Conservation (phyloP, 1,140 invertebrate species). For the Nephotettix cincticeps region DNA sequence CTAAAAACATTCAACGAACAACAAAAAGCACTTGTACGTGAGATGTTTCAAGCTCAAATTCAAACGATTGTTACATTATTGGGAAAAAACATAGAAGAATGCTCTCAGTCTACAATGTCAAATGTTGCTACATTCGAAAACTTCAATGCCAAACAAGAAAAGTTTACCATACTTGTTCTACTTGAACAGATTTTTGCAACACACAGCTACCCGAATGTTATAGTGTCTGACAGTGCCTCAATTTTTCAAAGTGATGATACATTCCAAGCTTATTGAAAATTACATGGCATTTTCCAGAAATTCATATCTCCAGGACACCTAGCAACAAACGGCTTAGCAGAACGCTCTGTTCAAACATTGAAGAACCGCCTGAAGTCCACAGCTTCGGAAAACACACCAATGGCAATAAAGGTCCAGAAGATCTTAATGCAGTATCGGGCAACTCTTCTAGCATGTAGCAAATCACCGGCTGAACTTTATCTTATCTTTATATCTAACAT, state of each 20-base stretch:
- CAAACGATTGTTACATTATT: no score
- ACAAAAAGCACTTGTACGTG: no score
- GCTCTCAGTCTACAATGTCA: no score
- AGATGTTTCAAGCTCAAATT: no score
- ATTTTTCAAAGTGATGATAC: slow-evolving; percentile 33
- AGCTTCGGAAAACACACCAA: slow-evolving; percentile 30
- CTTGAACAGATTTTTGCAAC: neutral
- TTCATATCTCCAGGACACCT: slow-evolving; percentile 40
- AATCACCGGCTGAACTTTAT: slow-evolving; percentile 11
- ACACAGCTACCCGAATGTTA: neutral
- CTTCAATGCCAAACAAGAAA: neutral
- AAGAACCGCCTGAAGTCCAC: slow-evolving; percentile 39
- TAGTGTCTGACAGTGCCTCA: slow-evolving; percentile 26
- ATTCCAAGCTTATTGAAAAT: slow-evolving; percentile 38
- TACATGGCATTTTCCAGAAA: slow-evolving; percentile 40
- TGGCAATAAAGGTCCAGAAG: neutral
- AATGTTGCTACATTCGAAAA: no score
- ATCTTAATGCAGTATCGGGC: neutral
- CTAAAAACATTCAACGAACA: no score
- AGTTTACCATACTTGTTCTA: no score
- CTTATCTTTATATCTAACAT: neutral
- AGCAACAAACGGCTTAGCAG: slow-evolving; percentile 42
- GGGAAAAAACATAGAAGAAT: no score
- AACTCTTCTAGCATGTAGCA: neutral
- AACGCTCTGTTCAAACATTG: slow-evolving; percentile 44